These are phyloP conservation scores for Ips typographus DNA, from an alignment of 1,140 invertebrate species.

Conservation along the genomic window DNA sequence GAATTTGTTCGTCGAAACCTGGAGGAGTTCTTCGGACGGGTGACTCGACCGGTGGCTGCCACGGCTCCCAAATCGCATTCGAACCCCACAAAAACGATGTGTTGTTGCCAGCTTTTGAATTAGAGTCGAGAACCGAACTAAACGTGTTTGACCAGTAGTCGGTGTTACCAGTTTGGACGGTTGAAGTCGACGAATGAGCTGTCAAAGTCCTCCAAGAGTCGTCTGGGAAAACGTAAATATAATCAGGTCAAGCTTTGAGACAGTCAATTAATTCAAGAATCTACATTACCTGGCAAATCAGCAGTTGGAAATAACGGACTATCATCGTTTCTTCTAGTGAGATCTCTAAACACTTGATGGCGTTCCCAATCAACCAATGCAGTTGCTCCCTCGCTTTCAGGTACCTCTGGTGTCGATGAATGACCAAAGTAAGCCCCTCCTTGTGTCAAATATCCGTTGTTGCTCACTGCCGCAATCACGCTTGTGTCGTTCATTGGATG, in stretches of 20 bases:
- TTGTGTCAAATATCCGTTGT: conserved; percentile 7
- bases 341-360: conserved; percentile 2
- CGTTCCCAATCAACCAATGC: conserved; percentile 1
- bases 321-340: conserved; percentile 7
- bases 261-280: neutral
- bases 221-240: neutral
- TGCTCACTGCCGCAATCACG: conserved; percentile 23
- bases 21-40: conserved; percentile 47
- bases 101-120: conserved; percentile 21
- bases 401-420: neutral
- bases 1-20: conserved; percentile 45
- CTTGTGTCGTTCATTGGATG: conserved; percentile 25
- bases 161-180: conserved; percentile 51
- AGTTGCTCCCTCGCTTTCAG: neutral
- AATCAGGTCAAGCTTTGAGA: too few species aligned
- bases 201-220: conserved; percentile 34
- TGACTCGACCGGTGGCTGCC: conserved; percentile 40
- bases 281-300: neutral
- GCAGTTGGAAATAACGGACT: neutral
- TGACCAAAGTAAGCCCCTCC: neutral
- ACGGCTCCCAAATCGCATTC: conserved; percentile 47
- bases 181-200: conserved; percentile 51
- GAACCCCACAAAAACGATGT: conserved; percentile 48
- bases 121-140: conserved; percentile 25
- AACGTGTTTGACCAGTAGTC: conserved; percentile 34